Evolutionary conservation across 2,888 invertebrate genomes (phyloP), one percentile per base, ranked within the genome.

Genomic region (Rotaria sp.): DNA sequence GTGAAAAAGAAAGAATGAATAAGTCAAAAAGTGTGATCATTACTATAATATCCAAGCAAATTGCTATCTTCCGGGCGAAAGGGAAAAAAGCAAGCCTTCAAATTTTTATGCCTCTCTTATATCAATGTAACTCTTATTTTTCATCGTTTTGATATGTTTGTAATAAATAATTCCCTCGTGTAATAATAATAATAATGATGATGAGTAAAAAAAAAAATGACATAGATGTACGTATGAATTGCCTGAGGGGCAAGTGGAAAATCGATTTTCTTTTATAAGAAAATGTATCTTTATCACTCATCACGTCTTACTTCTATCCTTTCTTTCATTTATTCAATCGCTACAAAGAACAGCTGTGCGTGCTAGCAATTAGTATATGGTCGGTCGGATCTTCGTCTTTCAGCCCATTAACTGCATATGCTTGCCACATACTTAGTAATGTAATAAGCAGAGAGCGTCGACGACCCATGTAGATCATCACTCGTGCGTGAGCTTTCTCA

Each of bases 331-430:
- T 30, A 67, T 21, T 67, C 67, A 67, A 67, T 67, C 67, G 67
- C 30, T 35, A 38, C 35, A 7, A 67, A 67, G 35, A 67, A 67
- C 67, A 67, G 67, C 67, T 67, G 67, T 30, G 35, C 38, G 10
- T 8, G 15, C 18, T 67, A 67, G 30, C 38, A 35, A 67, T 67
- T 67, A 67, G 67, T 30, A 35, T 30, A 30, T 67, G 35, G 35
- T 67, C 67, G 35, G 18, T 67, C 21, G 67, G 35, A 67, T 67
- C 18, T 35, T 67, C 35, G 35, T 67, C 67, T 67, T 67, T 67
- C 67, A 67, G 67, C 67, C 67, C 67, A 67, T 67, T 67, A 67
- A 67, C 67, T 67, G 35, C 67, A 67, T 67, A 67, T 67, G 67
- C 67, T 67, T 21, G 8, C 35, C 67, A 67, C 67, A 67, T 67